A percentile compares a stretch with the other conserved stretches of the same genome.
These are phyloP conservation scores for Pseudomyrmex concolor DNA, from an alignment of 1,140 invertebrate species.

Conservation along the genomic window DNA sequence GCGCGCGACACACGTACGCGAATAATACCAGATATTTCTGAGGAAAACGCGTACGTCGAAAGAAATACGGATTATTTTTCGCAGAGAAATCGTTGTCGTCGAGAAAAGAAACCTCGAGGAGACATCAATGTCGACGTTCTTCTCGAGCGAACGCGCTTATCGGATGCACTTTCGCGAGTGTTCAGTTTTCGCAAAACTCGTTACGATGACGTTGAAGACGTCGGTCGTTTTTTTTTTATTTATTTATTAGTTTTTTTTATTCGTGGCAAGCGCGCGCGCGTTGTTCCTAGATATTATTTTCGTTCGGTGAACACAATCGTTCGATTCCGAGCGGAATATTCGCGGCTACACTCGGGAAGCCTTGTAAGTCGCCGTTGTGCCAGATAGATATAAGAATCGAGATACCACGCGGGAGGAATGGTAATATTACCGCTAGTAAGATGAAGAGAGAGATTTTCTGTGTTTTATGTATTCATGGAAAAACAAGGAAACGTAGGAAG, in stretches of 20 bases:
- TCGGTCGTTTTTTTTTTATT: conserved; percentile 30
- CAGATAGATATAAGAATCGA: conserved; percentile 48
- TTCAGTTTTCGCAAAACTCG: conserved; percentile 12
- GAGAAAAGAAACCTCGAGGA: not conserved
- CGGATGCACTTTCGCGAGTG: not conserved
- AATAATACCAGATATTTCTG: conserved; percentile 9
- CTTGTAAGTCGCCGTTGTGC: conserved; percentile 7
- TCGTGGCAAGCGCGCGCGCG: not conserved
- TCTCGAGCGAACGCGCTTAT: not conserved
- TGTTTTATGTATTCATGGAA: conserved; percentile 24
- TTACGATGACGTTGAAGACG: not conserved
- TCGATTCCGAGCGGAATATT: conserved; percentile 1
- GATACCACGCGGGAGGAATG: conserved; percentile 73
- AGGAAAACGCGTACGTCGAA: not conserved
- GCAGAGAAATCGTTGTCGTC: too few relatives aligned
- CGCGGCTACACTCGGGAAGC: conserved; percentile 2
- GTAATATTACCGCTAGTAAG: conserved; percentile 65
- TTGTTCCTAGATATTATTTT: not conserved
- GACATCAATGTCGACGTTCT: not conserved
- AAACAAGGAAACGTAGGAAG: not conserved
- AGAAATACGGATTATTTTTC: conserved; percentile 29
- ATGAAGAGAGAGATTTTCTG: conserved; percentile 1
- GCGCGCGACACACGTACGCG: not conserved
- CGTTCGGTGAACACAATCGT: not conserved
- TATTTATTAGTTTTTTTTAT: conserved; percentile 30